Conservation (phyloP, 2,888 invertebrate genomes). For the Cheilosia grossa region DNA sequence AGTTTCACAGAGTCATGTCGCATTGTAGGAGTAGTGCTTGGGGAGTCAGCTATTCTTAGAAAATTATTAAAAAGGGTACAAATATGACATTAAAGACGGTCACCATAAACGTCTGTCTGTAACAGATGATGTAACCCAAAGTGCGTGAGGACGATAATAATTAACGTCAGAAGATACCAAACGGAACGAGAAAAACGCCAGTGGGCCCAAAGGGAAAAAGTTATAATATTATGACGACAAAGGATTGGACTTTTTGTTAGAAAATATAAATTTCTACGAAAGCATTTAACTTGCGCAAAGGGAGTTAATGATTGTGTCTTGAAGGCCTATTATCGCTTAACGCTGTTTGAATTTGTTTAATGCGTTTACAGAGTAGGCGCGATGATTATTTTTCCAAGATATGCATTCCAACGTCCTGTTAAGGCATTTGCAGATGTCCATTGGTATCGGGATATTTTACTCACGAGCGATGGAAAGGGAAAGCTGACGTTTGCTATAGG, state of each 20-base stretch:
- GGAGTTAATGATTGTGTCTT: no score
- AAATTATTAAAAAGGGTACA: constrained; percentile 18
- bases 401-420: no score
- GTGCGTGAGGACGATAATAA: not conserved
- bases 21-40: not conserved
- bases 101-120: not conserved
- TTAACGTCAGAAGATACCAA: not conserved
- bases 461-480: no score
- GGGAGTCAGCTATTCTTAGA: not conserved
- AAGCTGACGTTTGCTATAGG: no score
- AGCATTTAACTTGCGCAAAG: no score
- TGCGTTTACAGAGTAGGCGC: no score
- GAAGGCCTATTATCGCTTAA: no score
- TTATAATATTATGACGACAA: not conserved
- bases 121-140: not conserved
- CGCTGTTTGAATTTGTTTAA: no score
- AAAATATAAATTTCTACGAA: not conserved
- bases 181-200: not conserved
- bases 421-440: no score
- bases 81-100: not conserved
- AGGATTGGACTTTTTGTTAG: not conserved
- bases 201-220: not conserved
- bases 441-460: no score
- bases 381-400: no score
- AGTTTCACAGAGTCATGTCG: not conserved